Percentiles rank a stretch among this genome's conserved stretches.
These are phyloP conservation scores for Cochlearius cochlearius DNA, from an alignment of 2,113 vertebrate genomes.

Conservation along the genomic window DNA sequence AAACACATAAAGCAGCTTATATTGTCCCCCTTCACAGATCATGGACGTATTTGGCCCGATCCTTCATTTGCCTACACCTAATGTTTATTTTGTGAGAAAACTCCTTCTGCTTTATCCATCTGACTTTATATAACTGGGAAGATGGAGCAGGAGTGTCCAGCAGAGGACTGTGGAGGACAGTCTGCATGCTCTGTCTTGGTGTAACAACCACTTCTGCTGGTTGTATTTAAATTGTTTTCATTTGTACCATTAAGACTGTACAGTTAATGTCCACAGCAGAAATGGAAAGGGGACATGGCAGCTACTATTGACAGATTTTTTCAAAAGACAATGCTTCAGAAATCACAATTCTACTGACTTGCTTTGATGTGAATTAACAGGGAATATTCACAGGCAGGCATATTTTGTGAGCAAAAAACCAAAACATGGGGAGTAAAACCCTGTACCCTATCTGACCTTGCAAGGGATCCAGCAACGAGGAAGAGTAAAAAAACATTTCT, in stretches of 20 bases:
- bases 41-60: not conserved
- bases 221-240: not conserved
- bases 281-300: not conserved
- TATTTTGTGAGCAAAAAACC: not conserved
- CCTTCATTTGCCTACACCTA: not conserved
- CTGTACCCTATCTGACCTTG: slow-evolving; percentile 34
- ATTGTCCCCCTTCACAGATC: not conserved
- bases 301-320: not conserved
- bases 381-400: not conserved
- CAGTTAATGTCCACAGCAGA: not conserved
- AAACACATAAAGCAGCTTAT: not conserved
- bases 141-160: not conserved
- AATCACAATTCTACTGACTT: not conserved
- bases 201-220: not conserved
- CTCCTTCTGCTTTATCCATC: not conserved
- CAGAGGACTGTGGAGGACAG: not conserved
- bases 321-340: not conserved
- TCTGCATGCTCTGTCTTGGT: not conserved
- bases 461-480: not conserved
- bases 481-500: not conserved
- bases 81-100: not conserved
- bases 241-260: not conserved
- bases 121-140: not conserved
- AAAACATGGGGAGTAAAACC: slow-evolving; percentile 16
- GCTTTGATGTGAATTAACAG: not conserved